These are phyloP conservation scores for Conops quadrifasciatus DNA, from an alignment of 2,888 invertebrate genomes.

Conservation along the genomic window DNA sequence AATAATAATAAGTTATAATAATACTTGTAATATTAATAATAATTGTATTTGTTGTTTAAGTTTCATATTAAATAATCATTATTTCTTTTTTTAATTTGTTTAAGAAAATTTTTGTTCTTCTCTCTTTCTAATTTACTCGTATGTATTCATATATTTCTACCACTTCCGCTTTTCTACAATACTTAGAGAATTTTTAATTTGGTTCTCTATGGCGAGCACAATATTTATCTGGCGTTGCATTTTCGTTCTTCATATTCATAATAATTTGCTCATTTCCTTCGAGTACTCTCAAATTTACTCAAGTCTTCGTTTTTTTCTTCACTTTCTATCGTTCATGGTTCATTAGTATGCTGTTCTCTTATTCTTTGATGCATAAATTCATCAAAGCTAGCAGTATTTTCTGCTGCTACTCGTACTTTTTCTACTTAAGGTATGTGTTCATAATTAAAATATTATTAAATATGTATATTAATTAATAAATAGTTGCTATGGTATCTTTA, in stretches of 20 bases:
- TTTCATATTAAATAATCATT: not conserved
- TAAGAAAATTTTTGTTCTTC: too few relatives aligned
- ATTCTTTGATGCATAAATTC: constrained; percentile 18
- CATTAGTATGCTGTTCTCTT: not conserved
- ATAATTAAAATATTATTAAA: constrained; percentile 28
- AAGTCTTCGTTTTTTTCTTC: not conserved
- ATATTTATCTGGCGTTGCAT: too few relatives aligned
- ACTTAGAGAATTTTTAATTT: too few relatives aligned
- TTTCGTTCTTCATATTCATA: not conserved
- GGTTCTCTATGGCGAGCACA: too few relatives aligned
- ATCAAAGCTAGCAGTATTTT: constrained; percentile 7
- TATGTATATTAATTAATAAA: not conserved
- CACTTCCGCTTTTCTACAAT: too few relatives aligned
- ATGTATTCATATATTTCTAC: too few relatives aligned
- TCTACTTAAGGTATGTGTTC: too few relatives aligned
- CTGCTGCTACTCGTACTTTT: constrained; percentile 18
- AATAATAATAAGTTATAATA: not conserved
- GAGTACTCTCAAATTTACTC: not conserved
- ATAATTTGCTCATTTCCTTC: constrained; percentile 4
- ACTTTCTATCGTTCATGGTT: not conserved
- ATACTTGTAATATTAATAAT: not conserved
- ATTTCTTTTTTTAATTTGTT: not conserved
- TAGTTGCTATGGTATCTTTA: constrained; percentile 3
- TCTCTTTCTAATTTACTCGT: too few relatives aligned
- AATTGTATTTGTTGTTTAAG: not conserved